Base-by-base conservation (phyloP, 2,113 vertebrate genomes). In the Rhodinocichla rosea region DNA sequence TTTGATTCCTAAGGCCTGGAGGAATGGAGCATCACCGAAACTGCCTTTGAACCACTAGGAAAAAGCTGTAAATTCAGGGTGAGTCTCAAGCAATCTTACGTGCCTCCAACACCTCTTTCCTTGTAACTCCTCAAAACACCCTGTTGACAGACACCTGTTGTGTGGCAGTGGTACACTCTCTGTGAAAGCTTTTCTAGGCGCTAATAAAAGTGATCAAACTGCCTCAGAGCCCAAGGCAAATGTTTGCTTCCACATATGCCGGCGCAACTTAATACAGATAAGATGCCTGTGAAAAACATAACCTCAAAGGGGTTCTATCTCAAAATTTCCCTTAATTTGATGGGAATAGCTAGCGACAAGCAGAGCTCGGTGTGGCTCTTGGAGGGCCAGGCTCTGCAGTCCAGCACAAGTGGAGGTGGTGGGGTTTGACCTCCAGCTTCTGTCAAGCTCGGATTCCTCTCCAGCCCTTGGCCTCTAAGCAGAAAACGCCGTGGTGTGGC, bases 401-500 rank as follows among this genome's bases (percentile, higher is more conserved):
- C 75, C 89, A 52, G 2, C 57, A 47, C 0, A 0, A 63, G 47
- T n/a, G 55, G n/a, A 71, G 32, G 44, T 33, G 62, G 35, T 68
- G 69, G 55, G 26, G 12, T 84, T 63, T 85, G 69, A 78, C 53
- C 78, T 52, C 28, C 0, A 1, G 45, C 57, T 95, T 40, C 74
- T 71, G 19, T 33, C 1, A 1, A 80, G n/a, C 67, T 55, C 23
- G 33, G 75, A 33, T 84, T 79, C 62, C 32, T 71, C 15, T 10
- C 63, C 44, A 40, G 42, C 23, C 45, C 63, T 68, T 15, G 55
- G 37, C 52, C 67, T 85, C 59, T 35, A 9, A 87, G 89, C 19
- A 26, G 40, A 71, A 35, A 37, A 8, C 0, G 2, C 39, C 2
- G 8, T 62, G n/a, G 20, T 7, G 60, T 0, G 4, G 52, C 53